Conservation (phyloP, 2,888 invertebrate genomes). For the Drosophila falleni region DNA sequence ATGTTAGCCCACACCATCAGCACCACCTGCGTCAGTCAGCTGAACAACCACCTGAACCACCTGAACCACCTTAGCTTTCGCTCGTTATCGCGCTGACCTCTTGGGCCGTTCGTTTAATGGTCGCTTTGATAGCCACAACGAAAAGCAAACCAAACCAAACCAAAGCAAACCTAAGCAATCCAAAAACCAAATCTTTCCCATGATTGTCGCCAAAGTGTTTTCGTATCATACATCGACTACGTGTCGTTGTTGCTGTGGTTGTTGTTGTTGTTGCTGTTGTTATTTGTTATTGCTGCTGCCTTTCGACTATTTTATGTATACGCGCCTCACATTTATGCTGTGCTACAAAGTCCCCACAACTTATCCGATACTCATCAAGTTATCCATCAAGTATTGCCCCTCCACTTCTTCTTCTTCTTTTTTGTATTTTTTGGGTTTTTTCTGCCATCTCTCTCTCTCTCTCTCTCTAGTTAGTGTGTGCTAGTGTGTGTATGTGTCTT, state of each 20-base stretch:
- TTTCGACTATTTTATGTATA: conserved; percentile 65
- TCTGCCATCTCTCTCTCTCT: conserved; percentile 15
- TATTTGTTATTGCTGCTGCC: conserved; percentile 58
- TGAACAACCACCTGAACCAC: conserved; percentile 16
- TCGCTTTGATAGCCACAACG: conserved; percentile 56
- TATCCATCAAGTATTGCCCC: conserved; percentile 76
- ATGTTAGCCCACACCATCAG: conserved; percentile 55
- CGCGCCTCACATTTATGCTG: conserved; percentile 61
- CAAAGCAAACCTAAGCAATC: conserved; percentile 41
- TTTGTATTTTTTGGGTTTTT: conserved; percentile 18
- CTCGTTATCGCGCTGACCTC: conserved; percentile 79
- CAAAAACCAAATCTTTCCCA: conserved; percentile 71
- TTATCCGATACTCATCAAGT: conserved; percentile 70
- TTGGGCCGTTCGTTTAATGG: conserved; percentile 73
- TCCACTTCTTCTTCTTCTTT: conserved; percentile 22
- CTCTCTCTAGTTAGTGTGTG: conserved; percentile 14
- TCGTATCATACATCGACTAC: conserved; percentile 79
- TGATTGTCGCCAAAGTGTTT: conserved; percentile 82
- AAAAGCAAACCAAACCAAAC: conserved; percentile 32
- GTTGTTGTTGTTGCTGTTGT: conserved; percentile 43
- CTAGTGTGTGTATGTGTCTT: conserved; percentile 48
- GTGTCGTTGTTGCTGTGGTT: conserved; percentile 55
- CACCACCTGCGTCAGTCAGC: conserved; percentile 3
- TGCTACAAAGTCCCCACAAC: conserved; percentile 62
- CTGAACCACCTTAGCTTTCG: conserved; percentile 74